These are phyloP conservation scores for Buceros bicornis DNA, from an alignment of 2,797 vertebrate species.

Conservation along the genomic window DNA sequence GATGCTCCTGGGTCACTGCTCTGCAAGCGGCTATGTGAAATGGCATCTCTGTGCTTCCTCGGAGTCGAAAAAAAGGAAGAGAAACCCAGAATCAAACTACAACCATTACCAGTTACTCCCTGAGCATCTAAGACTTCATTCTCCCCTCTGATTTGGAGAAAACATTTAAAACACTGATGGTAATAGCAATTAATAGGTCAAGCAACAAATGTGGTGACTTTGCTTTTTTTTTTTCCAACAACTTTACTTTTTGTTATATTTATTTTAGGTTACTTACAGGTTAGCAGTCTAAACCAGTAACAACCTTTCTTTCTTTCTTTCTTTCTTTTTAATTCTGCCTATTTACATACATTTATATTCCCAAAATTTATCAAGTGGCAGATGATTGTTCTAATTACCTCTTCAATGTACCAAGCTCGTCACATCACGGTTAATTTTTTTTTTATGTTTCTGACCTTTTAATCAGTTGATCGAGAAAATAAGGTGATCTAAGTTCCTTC, in stretches of 20 bases:
- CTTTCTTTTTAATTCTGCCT: neutral
- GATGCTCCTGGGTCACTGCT: neutral
- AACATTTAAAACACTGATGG: neutral
- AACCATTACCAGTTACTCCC: neutral
- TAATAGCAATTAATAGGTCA: neutral
- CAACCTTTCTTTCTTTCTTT: neutral
- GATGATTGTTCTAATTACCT: slow-evolving; percentile 43
- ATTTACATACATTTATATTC: slow-evolving; percentile 14
- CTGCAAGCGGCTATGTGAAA: neutral
- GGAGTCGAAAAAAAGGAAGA: neutral
- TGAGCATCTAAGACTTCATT: neutral
- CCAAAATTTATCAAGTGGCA: slow-evolving; percentile 10
- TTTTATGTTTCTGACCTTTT: slow-evolving; percentile 36
- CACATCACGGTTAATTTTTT: slow-evolving; percentile 9
- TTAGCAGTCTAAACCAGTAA: slow-evolving; percentile 8
- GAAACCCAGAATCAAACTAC: neutral
- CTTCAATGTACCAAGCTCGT: neutral
- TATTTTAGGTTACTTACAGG: slow-evolving; percentile 14
- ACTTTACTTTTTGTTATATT: neutral
- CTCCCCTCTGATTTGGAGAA: neutral
- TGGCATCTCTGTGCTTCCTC: neutral
- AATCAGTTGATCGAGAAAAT: slow-evolving; percentile 34
- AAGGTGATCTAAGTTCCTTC: neutral
- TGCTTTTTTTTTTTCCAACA: slow-evolving; percentile 33
- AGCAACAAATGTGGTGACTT: neutral